Base-by-base conservation (phyloP, 2,797 vertebrate species). In the Sebastes trivittatus region DNA sequence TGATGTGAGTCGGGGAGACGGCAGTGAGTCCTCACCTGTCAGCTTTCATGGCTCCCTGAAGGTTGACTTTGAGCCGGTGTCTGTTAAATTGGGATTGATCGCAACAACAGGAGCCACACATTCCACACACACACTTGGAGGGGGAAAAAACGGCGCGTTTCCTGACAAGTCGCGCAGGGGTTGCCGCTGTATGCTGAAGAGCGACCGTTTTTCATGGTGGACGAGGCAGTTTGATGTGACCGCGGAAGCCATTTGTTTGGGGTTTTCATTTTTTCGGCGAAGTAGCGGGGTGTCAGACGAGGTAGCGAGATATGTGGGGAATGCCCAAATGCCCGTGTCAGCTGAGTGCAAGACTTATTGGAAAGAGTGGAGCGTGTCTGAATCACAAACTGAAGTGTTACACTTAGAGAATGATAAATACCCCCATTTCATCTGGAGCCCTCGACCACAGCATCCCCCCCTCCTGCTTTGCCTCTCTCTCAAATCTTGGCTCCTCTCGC, bases 31-130 rank as follows among this genome's bases (percentile, higher is more conserved):
- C 93, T 95, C 94, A 96, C 94, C 95, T 95, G 95, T 95, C 95
- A 95, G 93, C 89, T 92, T 92, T 91, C 94, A 93, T 87, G 90
- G 89, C 92, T 94, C 95, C 94, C 95, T 77, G 92, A 94, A 95
- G 95, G 92, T 93, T 93, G 88, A 94, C 91, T 95, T 93, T 91
- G 92, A 95, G 93, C 84, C 78, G 66, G 81, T 89, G 94, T 94
- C 93, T 95, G 93, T 94, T 95, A 95, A 96, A 95, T 95, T 95
- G 94, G 93, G 93, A 95, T 95, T 95, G 95, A 96, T 95, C 89
- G 90, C 90, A 90, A 95, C 94, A 95, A 95, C 94, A 88, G 91
- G 83, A 93, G 89, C 87, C 88, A 78, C 92, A 90, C 92, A 82
- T 87, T 91, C 83, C 78, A 65, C 84, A 64, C 89, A 72, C 83